Evolutionary conservation across 2,888 invertebrate genomes (phyloP).

Genomic region (Strigamia maritima): DNA sequence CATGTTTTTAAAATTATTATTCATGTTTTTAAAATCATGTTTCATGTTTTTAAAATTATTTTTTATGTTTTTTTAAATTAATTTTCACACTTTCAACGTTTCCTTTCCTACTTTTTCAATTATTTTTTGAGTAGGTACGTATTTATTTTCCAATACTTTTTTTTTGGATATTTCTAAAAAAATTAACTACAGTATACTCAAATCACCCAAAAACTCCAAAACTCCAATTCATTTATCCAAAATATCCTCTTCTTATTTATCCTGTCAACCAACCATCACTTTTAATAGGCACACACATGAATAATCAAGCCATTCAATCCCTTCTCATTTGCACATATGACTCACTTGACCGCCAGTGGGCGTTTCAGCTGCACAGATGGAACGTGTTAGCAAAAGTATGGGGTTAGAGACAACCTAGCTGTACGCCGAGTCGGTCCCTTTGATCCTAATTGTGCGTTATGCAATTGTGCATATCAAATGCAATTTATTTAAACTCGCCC

Average conservation of each 20-base stretch:
- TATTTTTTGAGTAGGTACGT: too few species aligned
- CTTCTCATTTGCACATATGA: conserved; percentile 25
- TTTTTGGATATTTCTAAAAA: too few species aligned
- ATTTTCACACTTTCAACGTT: too few species aligned
- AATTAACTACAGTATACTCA: too few species aligned
- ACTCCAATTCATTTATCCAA: background rate
- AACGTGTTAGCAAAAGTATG: conserved; percentile 8
- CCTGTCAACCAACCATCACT: background rate
- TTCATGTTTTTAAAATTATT: too few species aligned
- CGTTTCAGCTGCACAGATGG: conserved; percentile 3
- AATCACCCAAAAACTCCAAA: too few species aligned
- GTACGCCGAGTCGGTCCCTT: background rate
- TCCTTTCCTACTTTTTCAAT: too few species aligned
- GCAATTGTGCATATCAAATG: conserved; percentile 29
- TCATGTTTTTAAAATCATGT: too few species aligned
- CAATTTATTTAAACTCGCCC: background rate
- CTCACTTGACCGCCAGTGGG: conserved; percentile 25
- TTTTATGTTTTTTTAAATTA: too few species aligned
- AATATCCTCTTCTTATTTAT: background rate
- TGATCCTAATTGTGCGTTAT: conserved; percentile 17
- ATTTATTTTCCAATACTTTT: too few species aligned
- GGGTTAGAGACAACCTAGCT: background rate
- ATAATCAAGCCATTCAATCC: background rate
- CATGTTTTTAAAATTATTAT: too few species aligned
- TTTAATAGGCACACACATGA: background rate